Evolutionary conservation across 2,797 vertebrate genomes (phyloP).

Genomic region (Phoeniculus purpureus): DNA sequence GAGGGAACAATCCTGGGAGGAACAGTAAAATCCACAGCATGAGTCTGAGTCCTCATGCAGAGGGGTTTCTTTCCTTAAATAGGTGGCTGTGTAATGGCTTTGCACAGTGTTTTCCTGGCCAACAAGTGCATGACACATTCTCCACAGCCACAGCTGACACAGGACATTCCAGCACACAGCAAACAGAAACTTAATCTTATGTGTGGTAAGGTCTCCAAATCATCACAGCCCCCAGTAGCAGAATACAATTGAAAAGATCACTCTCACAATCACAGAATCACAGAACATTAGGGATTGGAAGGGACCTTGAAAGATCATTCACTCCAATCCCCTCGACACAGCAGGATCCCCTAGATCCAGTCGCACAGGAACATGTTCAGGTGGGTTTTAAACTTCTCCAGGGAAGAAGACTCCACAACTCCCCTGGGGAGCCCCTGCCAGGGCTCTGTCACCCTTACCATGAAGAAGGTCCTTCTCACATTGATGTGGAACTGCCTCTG

Average conservation of each 20-base stretch:
- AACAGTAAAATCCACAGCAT: constrained; percentile 3
- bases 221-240: not conserved
- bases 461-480: no score
- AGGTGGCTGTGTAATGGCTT: not conserved
- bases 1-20: not conserved
- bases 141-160: not conserved
- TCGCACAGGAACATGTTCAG: no score
- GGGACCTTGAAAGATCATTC: no score
- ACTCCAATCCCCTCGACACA: no score
- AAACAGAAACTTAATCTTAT: not conserved
- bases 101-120: not conserved
- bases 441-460: no score
- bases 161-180: not conserved
- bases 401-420: no score
- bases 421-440: no score
- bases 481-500: no score
- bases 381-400: no score
- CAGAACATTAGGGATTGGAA: no score
- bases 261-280: not conserved
- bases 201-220: not conserved
- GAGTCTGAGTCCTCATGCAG: not conserved
- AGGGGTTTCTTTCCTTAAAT: not conserved
- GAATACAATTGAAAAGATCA: not conserved
- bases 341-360: no score
- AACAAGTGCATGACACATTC: not conserved